Evolutionary conservation across 2,888 invertebrate genomes (phyloP), one percentile per base, ranked within the genome.

Genomic region (Machimus rusticus): DNA sequence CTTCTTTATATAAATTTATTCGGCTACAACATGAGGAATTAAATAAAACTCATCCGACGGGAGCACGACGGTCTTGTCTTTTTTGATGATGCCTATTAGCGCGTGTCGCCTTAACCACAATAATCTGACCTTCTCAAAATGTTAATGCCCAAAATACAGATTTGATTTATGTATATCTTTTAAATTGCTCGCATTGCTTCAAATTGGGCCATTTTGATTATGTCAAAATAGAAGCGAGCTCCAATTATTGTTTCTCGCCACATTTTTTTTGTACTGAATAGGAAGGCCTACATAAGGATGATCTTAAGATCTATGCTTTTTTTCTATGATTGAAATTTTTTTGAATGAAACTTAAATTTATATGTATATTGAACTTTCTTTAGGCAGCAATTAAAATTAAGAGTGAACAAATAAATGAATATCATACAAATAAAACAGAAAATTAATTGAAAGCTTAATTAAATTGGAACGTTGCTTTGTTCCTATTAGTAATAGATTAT

Each of bases 151-250:
- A 78, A 78, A 39, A 23, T n/a, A 46, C 37, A 19, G 39, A 78
- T 23, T 43, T 78, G 39, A 78, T 78, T 78, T 78, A 78, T n/a
- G n/a, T n/a, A n/a, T 78, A 43, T 78, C 78, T 23, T 78, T 78
- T 78, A 78, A 78, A 78, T 78, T 78, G 78, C 23, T 39, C 23
- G 23, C 37, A 78, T 78, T 78, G 43, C 78, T 37, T 12, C 8
- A 78, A 78, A 78, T 78, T 78, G 78, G 78, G 37, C 23, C 43
- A 46, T 43, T 78, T 43, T 66, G 12, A 28, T 66, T 66, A 66
- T 12, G 28, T 66, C 66, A 19, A 66, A 66, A 66, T 66, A 66
- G 66, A 28, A 66, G 28, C 28, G 23, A 66, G 8, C 12, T 23
- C 23, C 28, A 66, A 51, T 51, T 66, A 28, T 9, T 66, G 5